Evolutionary conservation across 2,888 invertebrate species (phyloP).

Genomic region (Epinotia nisella): DNA sequence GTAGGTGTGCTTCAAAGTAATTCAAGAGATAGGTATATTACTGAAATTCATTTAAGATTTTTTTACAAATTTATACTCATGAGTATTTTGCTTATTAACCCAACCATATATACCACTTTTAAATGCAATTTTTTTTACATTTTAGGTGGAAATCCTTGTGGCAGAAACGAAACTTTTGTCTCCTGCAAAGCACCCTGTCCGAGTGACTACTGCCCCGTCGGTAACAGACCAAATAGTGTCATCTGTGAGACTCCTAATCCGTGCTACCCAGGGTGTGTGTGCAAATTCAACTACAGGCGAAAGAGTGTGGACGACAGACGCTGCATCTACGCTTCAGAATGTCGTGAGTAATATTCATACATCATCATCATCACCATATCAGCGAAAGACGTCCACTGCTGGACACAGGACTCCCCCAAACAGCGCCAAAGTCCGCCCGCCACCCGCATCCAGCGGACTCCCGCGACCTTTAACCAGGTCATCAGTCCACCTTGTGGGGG

Average conservation of each 20-base stretch:
- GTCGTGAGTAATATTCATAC: constrained; percentile 22
- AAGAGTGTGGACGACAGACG: constrained; percentile 10
- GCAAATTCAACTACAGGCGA: constrained; percentile 29
- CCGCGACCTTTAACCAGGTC: no score
- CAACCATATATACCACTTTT: no score
- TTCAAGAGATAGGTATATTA: no score
- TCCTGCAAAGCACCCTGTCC: constrained; percentile 23
- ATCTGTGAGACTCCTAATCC: constrained; percentile 15
- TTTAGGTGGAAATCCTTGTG: constrained; percentile 33
- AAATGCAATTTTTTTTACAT: background rate
- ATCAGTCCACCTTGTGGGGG: no score
- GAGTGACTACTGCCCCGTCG: constrained; percentile 26
- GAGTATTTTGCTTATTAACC: no score
- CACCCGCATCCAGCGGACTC: no score
- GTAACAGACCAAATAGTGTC: constrained; percentile 13
- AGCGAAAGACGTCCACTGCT: no score
- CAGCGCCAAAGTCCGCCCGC: no score
- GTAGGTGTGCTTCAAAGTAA: no score
- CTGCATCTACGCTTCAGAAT: constrained; percentile 32
- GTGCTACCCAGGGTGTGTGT: constrained; percentile 12
- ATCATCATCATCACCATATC: no score
- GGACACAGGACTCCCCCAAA: no score
- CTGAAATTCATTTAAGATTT: background rate
- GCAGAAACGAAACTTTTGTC: constrained; percentile 38
- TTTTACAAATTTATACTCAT: no score